Conservation (phyloP, 2,113 vertebrate genomes). For the Atherinomorus stipes region DNA sequence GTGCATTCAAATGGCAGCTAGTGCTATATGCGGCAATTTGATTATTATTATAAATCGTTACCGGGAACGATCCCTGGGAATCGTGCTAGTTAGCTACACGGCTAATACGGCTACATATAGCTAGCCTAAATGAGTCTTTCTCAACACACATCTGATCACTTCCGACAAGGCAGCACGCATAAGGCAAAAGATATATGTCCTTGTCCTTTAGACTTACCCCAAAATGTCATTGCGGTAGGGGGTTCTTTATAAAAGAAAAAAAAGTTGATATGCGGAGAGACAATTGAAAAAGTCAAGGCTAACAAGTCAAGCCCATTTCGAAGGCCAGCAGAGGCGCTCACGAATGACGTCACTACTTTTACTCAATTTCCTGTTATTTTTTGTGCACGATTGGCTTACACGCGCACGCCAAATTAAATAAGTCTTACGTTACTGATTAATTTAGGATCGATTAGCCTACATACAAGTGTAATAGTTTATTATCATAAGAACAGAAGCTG, state of each 20-base stretch:
- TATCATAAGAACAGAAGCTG: no score
- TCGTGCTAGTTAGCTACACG: conserved; percentile 56
- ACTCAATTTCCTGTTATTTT: conserved; percentile 68
- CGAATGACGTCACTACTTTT: conserved; percentile 78
- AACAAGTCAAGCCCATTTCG: conserved; percentile 80
- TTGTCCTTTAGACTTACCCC: conserved; percentile 72
- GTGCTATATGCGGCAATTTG: background rate
- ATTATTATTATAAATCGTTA: conserved; percentile 11
- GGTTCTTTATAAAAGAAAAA: conserved; percentile 14
- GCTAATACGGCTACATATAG: conserved; percentile 61
- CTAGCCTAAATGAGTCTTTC: conserved; percentile 36
- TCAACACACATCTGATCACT: conserved; percentile 30
- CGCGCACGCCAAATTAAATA: background rate
- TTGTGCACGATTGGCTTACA: background rate
- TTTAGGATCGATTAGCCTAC: no score
- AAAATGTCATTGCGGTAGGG: conserved; percentile 80
- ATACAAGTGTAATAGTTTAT: no score
- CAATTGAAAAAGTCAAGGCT: conserved; percentile 76
- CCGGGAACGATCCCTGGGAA: conserved; percentile 37
- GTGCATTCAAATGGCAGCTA: background rate
- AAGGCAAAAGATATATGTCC: background rate
- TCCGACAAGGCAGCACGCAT: conserved; percentile 5
- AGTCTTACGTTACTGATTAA: no score
- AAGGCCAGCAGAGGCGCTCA: conserved; percentile 84
- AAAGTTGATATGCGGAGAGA: conserved; percentile 61